phyloP scores from a whole-genome alignment of 2,888 invertebrate species.

The Caenorhabditis sp. region DNA sequence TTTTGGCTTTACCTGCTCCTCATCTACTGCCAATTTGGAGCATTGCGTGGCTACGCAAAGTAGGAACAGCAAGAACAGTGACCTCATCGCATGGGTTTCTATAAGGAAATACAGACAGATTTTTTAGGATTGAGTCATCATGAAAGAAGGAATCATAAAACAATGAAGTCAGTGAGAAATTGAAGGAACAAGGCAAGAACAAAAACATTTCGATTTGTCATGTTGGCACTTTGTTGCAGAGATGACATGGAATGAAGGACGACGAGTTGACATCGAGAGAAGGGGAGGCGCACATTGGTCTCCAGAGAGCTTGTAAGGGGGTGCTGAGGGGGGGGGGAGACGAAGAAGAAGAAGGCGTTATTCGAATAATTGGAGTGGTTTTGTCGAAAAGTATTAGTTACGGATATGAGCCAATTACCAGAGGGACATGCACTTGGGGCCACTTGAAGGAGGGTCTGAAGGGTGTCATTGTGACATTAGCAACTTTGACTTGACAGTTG shows the following conservation, averaged over 20 bases:
- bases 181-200: conserved; percentile 24
- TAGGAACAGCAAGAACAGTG: conserved; percentile 5
- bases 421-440: conserved; percentile 13
- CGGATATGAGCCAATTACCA: conserved; percentile 65
- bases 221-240: conserved; percentile 49
- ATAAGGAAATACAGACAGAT: not conserved
- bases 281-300: conserved; percentile 45
- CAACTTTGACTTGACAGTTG: not conserved
- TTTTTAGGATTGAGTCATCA: not conserved
- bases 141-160: conserved; percentile 10
- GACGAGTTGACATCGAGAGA: conserved; percentile 45
- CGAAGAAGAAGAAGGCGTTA: conserved; percentile 35
- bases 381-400: conserved; percentile 61
- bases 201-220: conserved; percentile 33
- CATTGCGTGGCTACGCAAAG: conserved; percentile 25
- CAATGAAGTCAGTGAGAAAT: not conserved
- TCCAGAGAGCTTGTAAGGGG: conserved; percentile 42
- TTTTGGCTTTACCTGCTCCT: conserved; percentile 40
- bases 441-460: not conserved
- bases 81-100: conserved; percentile 58
- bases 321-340: not conserved
- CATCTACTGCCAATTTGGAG: conserved; percentile 38
- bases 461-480: not conserved
- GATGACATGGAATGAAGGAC: conserved; percentile 2
- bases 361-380: conserved; percentile 59